phyloP scores from a whole-genome alignment of 2,797 vertebrate species.

The Merluccius polli region DNA sequence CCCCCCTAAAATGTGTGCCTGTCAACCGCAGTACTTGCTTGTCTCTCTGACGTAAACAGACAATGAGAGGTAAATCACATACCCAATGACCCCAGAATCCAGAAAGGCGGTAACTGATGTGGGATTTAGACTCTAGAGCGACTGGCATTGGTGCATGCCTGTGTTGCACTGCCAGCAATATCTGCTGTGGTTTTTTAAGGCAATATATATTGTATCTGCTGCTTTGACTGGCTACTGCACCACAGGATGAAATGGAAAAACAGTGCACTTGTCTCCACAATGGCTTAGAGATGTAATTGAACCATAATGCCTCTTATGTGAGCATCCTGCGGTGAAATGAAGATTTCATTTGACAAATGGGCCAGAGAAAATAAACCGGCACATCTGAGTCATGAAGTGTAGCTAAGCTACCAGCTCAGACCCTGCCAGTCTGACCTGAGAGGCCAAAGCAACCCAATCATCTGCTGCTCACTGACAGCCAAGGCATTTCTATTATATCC shows the following conservation, averaged over 20 bases:
- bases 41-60: slow-evolving; percentile 14
- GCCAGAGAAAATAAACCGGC: slow-evolving; percentile 54
- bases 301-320: slow-evolving; percentile 57
- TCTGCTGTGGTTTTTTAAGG: slow-evolving; percentile 57
- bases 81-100: slow-evolving; percentile 28
- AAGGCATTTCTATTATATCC: slow-evolving; percentile 48
- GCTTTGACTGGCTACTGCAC: slow-evolving; percentile 48
- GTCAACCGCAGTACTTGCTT: slow-evolving; percentile 11
- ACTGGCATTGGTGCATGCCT: slow-evolving; percentile 33
- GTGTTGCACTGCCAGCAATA: slow-evolving; percentile 43
- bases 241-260: slow-evolving; percentile 54
- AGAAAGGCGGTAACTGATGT: slow-evolving; percentile 28
- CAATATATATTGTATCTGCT: slow-evolving; percentile 59
- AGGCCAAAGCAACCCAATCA: slow-evolving; percentile 42
- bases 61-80: slow-evolving; percentile 31
- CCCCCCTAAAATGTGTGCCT: background rate
- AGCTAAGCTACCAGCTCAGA: slow-evolving; percentile 30
- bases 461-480: slow-evolving; percentile 38
- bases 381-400: slow-evolving; percentile 53
- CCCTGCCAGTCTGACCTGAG: slow-evolving; percentile 30
- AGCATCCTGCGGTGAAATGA: slow-evolving; percentile 50
- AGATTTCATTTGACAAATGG: slow-evolving; percentile 67
- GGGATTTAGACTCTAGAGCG: slow-evolving; percentile 33
- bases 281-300: slow-evolving; percentile 54
- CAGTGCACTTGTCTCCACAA: slow-evolving; percentile 49